Base-by-base conservation (phyloP, 2,797 vertebrate genomes). In the Cryptoblepharus egeriae region DNA sequence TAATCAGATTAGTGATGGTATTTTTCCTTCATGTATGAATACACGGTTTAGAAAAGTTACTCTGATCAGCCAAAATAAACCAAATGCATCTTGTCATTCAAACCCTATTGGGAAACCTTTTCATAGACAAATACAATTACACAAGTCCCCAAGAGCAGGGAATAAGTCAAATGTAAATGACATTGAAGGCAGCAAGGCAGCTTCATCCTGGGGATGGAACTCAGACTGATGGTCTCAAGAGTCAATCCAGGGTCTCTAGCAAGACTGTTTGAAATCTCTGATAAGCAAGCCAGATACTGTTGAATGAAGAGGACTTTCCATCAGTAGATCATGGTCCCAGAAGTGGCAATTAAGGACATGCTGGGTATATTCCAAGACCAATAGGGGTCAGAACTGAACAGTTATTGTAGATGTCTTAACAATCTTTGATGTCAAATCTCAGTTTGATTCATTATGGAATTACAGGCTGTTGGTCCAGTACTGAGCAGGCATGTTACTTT, bases 51-150 rank as follows among this genome's bases (percentile, higher is more conserved):
- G 39, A 8, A 18, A 73, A 69, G 5, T 12, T 55, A 6, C 13
- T 18, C 28, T 64, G 82, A 85, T 75, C 74, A 57, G 67, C 24
- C 32, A 81, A 85, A 77, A 35, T 60, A 18, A 37, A 11, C 6
- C 79, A 77, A 30, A 42, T 67, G 22, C 45, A 61, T 45, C 4
- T 80, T 83, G 82, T 73, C 58, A 74, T 3, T 30, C 32, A 35
- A 22, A 22, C 75, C 73, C 71, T 49, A 45, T 75, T n/a, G 42
- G 30, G 20, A 83, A 85, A 12, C 9, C 1, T 72, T 76, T 65
- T 42, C 24, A 5, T 26, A 45, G 69, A 63, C 74, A 75, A 78
- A 85, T 73, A 12, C 79, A 84, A 81, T 80, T 82, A 80, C 77
- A 85, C 15, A 81, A 86, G 12, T 68, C 80, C 49, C 30, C 28